A percentile compares a stretch with the other conserved stretches of the same genome.
These are phyloP conservation scores for Pelvicachromis taeniatus DNA, from an alignment of 2,113 vertebrate species.

Conservation along the genomic window DNA sequence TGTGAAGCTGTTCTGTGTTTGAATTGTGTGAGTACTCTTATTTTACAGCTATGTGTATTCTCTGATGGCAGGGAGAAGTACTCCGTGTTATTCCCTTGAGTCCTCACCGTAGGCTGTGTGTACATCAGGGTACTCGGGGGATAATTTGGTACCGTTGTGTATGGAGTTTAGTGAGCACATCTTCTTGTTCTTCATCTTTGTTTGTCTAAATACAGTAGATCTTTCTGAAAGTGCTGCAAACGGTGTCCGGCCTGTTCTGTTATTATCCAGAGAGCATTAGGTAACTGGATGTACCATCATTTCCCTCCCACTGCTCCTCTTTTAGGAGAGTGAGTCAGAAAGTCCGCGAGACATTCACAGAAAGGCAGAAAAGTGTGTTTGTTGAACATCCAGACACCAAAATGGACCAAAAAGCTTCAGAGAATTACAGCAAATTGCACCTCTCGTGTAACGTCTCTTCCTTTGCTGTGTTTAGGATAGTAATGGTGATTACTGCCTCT, in stretches of 20 bases:
- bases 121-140: not conserved
- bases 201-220: not conserved
- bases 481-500: not conserved
- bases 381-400: not conserved
- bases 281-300: conserved; percentile 47
- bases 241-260: not conserved
- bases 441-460: not conserved
- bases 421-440: not conserved
- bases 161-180: not conserved
- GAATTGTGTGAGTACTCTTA: not conserved
- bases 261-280: conserved; percentile 32
- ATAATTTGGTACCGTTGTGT: not conserved
- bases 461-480: not conserved
- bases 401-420: not conserved
- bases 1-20: not conserved
- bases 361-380: not conserved
- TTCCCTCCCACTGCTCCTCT: conserved; percentile 50
- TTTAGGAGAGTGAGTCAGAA: conserved; percentile 55
- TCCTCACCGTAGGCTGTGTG: not conserved
- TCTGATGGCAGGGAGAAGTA: not conserved
- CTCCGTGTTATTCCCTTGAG: not conserved
- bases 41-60: not conserved
- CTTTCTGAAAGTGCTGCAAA: not conserved
- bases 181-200: not conserved
- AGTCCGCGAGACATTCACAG: not conserved